A percentile compares a stretch with the other conserved stretches of the same genome.
Conservation (phyloP, 2,797 vertebrate species). For the Strix occidentalis region DNA sequence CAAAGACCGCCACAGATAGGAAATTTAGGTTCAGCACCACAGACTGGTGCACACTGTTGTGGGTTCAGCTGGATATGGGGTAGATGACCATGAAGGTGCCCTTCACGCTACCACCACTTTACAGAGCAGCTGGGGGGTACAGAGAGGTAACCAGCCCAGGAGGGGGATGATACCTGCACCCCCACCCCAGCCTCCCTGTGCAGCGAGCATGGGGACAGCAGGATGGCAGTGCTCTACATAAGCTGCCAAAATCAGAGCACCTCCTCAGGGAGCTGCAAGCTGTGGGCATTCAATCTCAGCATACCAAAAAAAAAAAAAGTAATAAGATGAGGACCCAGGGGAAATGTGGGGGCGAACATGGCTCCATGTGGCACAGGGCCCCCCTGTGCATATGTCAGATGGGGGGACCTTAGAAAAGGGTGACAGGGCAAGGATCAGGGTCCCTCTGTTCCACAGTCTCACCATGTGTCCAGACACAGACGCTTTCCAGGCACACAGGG, state of each 20-base stretch:
- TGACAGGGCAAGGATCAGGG: not conserved
- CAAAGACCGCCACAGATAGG: not conserved
- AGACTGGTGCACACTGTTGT: not conserved
- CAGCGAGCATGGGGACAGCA: not conserved
- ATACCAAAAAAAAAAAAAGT: not conserved
- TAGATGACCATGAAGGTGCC: not conserved
- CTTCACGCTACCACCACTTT: not conserved
- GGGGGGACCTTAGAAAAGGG: not conserved
- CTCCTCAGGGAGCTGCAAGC: constrained; percentile 39
- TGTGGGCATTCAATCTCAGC: constrained; percentile 31
- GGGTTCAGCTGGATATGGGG: not conserved
- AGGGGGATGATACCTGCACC: not conserved
- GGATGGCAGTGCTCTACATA: constrained; percentile 29
- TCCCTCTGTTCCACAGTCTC: not conserved
- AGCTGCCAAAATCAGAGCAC: not conserved
- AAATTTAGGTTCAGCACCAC: not conserved
- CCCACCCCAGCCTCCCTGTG: not conserved
- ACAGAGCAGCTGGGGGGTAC: not conserved
- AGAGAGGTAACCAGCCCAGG: not conserved
- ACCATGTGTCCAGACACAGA: fast-evolving
- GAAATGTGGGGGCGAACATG: not conserved
- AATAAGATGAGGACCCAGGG: not conserved
- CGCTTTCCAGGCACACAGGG: not conserved
- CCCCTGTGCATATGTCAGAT: not conserved
- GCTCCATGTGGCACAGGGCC: not conserved